These are phyloP conservation scores for Gisinianus flammeolus DNA, from an alignment of 2,888 invertebrate species.

Conservation along the genomic window DNA sequence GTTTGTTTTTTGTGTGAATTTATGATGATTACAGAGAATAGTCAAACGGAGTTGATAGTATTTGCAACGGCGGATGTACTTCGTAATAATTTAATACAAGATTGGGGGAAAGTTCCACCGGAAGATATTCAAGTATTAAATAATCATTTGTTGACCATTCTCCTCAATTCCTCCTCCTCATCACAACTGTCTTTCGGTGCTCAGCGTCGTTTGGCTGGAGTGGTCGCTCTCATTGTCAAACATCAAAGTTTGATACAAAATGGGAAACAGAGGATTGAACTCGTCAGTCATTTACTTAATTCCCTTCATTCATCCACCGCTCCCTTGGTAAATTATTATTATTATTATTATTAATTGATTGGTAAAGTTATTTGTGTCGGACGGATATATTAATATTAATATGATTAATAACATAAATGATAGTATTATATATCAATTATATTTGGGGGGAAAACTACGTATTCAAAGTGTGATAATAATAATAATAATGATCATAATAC, in stretches of 20 bases:
- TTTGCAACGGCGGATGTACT: constrained; percentile 86
- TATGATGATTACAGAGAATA: constrained; percentile 71
- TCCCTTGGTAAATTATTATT: constrained; percentile 22
- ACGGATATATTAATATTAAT: too few species aligned
- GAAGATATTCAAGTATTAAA: constrained; percentile 54
- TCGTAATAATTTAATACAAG: constrained; percentile 80
- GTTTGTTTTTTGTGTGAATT: too few species aligned
- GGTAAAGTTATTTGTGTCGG: too few species aligned
- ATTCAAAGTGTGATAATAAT: too few species aligned
- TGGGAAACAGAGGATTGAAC: constrained; percentile 52
- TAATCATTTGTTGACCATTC: constrained; percentile 51
- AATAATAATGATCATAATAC: constrained; percentile 1
- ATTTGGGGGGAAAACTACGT: too few species aligned
- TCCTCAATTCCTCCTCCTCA: constrained; percentile 35
- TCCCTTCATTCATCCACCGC: constrained; percentile 35
- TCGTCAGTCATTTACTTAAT: constrained; percentile 51
- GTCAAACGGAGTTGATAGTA: constrained; percentile 76
- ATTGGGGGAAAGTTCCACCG: constrained; percentile 70
- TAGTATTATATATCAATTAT: too few species aligned
- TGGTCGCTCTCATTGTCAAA: constrained; percentile 56
- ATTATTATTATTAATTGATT: not conserved
- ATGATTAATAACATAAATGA: too few species aligned
- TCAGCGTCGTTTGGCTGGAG: constrained; percentile 50
- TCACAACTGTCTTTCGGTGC: constrained; percentile 55
- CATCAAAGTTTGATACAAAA: constrained; percentile 55